These are phyloP conservation scores for Hemaris fuciformis DNA, from an alignment of 2,888 invertebrate species.

Conservation along the genomic window DNA sequence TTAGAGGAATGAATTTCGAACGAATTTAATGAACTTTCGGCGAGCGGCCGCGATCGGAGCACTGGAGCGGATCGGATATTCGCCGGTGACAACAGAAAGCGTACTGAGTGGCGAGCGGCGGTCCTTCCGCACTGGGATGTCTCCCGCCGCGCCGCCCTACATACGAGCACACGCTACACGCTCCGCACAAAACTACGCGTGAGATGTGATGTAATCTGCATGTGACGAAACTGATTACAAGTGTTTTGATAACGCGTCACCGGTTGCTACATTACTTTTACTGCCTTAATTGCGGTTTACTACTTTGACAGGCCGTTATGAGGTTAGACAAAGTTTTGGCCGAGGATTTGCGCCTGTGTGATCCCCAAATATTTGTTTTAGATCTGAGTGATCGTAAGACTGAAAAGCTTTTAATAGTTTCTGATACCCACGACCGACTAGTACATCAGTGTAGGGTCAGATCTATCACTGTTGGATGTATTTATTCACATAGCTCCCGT, in stretches of 20 bases:
- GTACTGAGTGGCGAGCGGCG: constrained; percentile 40
- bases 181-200: constrained; percentile 38
- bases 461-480: too few relatives aligned
- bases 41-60: constrained; percentile 38
- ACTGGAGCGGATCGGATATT: constrained; percentile 62
- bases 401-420: too few relatives aligned
- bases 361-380: too few relatives aligned
- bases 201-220: constrained; percentile 71
- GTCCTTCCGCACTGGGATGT: constrained; percentile 73
- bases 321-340: too few relatives aligned
- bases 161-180: constrained; percentile 34
- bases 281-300: background rate
- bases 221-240: constrained; percentile 64
- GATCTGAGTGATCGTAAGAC: too few relatives aligned
- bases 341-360: too few relatives aligned
- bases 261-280: background rate
- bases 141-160: constrained; percentile 78
- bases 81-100: constrained; percentile 66
- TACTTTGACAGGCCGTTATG: too few relatives aligned
- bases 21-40: constrained; percentile 29
- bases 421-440: too few relatives aligned
- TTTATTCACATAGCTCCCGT: too few relatives aligned
- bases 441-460: too few relatives aligned
- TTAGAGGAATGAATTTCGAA: constrained; percentile 35
- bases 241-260: constrained; percentile 53